Evolutionary conservation across 1,140 invertebrate species (phyloP), one percentile per base, ranked within the genome.

Genomic region (Nixonia krombeini): DNA sequence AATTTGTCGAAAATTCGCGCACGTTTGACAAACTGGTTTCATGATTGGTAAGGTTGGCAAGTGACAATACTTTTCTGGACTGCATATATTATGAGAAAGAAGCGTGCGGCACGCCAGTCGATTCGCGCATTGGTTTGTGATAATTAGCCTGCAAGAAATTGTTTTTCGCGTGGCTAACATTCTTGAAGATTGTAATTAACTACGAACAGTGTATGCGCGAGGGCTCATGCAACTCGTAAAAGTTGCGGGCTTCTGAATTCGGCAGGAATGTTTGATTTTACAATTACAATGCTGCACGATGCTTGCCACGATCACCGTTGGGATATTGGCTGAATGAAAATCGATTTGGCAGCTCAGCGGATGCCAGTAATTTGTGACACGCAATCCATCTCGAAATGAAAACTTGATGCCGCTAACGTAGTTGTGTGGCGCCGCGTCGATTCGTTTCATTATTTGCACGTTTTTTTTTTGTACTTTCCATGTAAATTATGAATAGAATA

Each of bases 321-420:
- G 23, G 55, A 51, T 56, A 61, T 70, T 59, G 51, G 61, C 56
- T 61, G 56, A 70, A 78, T 72, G 75, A 75, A 76, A 82, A 82
- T 82, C 80, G 79, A 82, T 82, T 80, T 51, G 55, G 58, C 61
- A 63, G 64, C 59, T 59, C 40, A 42, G 53, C 67, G 61, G 61
- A 81, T 80, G 74, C 70, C 56, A 72, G 74, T 80, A 81, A 83
- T 83, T 83, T 81, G 73, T 75, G 74, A 80, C 79, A 83, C 79
- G 79, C 81, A 73, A 83, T 80, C 79, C 73, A 56, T 56, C 65
- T 40, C 59, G 63, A 44, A 78, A 78, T 75, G 71, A 80, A 81
- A 80, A 77, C 73, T 75, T 76, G 74, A 80, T 78, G 74, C 69
- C 67, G 67, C 74, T 75, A n/a, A 71, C 70, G 70, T 74, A 65